Percentiles rank a stretch among this genome's conserved stretches.
Evolutionary conservation across 2,113 vertebrate genomes (phyloP).

Genomic region (Spermophilus dauricus): DNA sequence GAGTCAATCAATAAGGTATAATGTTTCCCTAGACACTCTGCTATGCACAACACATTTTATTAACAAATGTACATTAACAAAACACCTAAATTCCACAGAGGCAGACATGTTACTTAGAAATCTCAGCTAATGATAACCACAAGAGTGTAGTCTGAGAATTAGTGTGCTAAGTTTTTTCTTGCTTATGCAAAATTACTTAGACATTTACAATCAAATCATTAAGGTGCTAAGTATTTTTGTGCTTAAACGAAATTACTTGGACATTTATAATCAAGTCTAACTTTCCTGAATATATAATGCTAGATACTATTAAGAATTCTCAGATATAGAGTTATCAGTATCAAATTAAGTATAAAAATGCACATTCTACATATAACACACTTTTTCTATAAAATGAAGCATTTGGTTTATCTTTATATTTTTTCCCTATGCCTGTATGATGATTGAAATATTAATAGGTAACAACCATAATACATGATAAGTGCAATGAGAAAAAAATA

Average conservation of each 20-base stretch:
- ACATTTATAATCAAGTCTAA: background rate
- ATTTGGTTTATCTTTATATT: background rate
- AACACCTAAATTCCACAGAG: background rate
- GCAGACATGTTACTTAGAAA: background rate
- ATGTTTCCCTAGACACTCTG: conserved; percentile 39
- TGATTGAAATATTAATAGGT: background rate
- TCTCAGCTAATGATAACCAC: conserved; percentile 19
- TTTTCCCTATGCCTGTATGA: background rate
- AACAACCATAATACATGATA: background rate
- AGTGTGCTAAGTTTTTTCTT: background rate
- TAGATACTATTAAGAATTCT: background rate
- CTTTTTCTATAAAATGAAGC: background rate
- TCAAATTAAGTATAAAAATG: background rate
- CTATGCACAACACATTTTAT: conserved; percentile 15
- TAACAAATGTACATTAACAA: conserved; percentile 27
- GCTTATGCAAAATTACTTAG: background rate
- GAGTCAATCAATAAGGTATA: conserved; percentile 65
- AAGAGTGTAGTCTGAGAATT: background rate
- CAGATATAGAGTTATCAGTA: background rate
- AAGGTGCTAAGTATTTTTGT: background rate
- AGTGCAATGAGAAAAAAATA: background rate
- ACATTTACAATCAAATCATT: background rate
- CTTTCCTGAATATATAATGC: background rate
- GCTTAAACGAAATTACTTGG: background rate
- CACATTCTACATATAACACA: background rate